These are phyloP conservation scores for Prosopocoilus inquinatus DNA, from an alignment of 2,888 invertebrate species.

Conservation along the genomic window DNA sequence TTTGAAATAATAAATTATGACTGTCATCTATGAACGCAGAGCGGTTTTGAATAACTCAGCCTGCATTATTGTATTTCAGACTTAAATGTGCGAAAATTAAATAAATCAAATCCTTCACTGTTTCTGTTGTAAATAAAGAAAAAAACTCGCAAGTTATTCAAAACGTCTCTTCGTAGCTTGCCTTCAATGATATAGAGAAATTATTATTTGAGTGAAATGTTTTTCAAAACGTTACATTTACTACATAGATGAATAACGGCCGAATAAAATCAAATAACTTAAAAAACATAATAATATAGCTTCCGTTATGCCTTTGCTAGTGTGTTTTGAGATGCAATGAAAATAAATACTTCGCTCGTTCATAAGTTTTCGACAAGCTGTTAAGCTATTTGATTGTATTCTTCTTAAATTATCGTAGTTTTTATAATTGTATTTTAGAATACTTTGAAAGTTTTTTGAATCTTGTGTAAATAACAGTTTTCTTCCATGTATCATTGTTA, in stretches of 20 bases:
- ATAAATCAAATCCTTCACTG: no score
- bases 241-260: slow-evolving; percentile 3
- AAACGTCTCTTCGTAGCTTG: slow-evolving; percentile 4
- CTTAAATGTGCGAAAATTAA: no score
- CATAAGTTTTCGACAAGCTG: no score
- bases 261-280: slow-evolving; percentile 15
- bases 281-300: slow-evolving; percentile 1
- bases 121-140: no score
- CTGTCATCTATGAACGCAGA: no score
- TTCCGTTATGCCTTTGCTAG: not conserved
- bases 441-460: not conserved
- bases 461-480: slow-evolving; percentile 10
- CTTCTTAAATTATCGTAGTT: not conserved
- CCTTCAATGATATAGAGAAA: not conserved
- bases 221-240: slow-evolving; percentile 1
- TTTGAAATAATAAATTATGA: slow-evolving; percentile 24
- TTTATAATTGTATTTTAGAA: slow-evolving; percentile 8
- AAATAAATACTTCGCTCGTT: no score
- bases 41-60: no score
- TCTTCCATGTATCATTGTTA: slow-evolving; percentile 3
- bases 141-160: no score
- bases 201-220: not conserved
- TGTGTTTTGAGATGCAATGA: no score
- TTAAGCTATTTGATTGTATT: no score
- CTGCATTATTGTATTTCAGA: no score